Evolutionary conservation across 2,797 vertebrate species (phyloP).

Genomic region (Dicrostonyx torquatus): DNA sequence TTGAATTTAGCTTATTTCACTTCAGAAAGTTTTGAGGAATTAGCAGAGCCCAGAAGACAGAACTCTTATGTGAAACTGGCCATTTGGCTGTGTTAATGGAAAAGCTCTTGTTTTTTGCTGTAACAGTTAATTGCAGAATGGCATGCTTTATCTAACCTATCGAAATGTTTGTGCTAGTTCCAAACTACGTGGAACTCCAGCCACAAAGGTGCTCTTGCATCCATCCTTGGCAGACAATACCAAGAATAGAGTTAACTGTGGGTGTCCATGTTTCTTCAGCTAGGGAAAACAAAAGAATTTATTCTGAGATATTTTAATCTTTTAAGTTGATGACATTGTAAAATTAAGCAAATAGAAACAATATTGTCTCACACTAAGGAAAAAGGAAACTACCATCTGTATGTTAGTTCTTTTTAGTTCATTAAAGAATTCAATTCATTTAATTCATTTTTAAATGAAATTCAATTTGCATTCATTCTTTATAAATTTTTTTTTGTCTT

Average conservation of each 20-base stretch:
- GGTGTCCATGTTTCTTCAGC: neutral
- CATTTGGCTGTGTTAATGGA: neutral
- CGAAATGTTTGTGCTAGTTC: neutral
- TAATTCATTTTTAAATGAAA: neutral
- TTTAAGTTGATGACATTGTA: neutral
- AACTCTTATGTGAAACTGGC: neutral
- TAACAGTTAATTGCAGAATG: conserved; percentile 16
- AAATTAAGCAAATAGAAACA: neutral
- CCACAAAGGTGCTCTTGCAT: neutral
- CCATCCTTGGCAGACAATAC: neutral
- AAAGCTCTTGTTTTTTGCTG: neutral
- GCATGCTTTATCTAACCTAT: neutral
- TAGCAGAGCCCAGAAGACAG: neutral
- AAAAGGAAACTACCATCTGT: neutral
- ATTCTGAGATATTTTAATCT: neutral
- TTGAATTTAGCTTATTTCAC: neutral
- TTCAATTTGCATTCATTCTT: neutral
- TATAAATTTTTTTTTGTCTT: neutral
- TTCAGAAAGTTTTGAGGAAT: neutral
- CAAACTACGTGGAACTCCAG: neutral
- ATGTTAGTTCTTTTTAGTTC: neutral
- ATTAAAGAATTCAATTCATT: neutral
- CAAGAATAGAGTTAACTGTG: neutral
- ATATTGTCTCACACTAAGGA: neutral
- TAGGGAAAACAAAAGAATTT: neutral